Percentiles rank a stretch among this genome's conserved stretches.
Conservation (phyloP, 2,113 vertebrate genomes). For the Speoplatyrhinus poulsoni region DNA sequence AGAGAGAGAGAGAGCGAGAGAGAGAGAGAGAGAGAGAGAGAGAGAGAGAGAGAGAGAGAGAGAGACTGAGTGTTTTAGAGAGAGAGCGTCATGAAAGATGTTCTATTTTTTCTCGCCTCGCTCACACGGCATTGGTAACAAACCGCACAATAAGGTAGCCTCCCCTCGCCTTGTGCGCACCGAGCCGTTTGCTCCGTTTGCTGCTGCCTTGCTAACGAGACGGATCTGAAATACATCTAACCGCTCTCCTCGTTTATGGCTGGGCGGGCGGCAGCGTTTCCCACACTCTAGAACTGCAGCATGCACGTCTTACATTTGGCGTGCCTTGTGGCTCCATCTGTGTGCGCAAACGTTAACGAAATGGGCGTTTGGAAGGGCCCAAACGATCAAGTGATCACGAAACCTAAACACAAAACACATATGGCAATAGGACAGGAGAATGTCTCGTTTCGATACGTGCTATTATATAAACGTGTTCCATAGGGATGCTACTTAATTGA, state of each 20-base stretch:
- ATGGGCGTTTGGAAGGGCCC: neutral
- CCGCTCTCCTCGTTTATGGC: neutral
- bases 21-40: too few relatives aligned
- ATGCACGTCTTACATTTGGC: slow-evolving; percentile 44
- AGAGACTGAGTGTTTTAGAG: neutral
- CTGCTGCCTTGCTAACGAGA: slow-evolving; percentile 5
- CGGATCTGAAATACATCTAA: neutral
- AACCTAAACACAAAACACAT: neutral
- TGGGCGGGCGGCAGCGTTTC: slow-evolving; percentile 14
- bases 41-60: neutral
- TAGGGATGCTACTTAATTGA: too few relatives aligned
- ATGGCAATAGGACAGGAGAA: neutral
- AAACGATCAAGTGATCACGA: too few relatives aligned
- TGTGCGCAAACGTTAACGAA: slow-evolving; percentile 14
- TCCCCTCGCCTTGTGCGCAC: neutral
- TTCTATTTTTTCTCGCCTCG: neutral
- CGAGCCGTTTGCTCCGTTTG: slow-evolving; percentile 62
- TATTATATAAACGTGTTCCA: too few relatives aligned
- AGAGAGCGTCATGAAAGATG: neutral
- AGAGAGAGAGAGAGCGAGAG: too few relatives aligned
- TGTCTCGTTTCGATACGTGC: too few relatives aligned
- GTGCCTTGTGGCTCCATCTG: slow-evolving; percentile 42
- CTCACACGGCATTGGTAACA: slow-evolving; percentile 37
- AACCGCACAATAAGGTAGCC: slow-evolving; percentile 46
- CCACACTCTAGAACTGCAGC: slow-evolving; percentile 52